These are phyloP conservation scores for Drosophila atripex DNA, from an alignment of 2,888 invertebrate species.

Conservation along the genomic window DNA sequence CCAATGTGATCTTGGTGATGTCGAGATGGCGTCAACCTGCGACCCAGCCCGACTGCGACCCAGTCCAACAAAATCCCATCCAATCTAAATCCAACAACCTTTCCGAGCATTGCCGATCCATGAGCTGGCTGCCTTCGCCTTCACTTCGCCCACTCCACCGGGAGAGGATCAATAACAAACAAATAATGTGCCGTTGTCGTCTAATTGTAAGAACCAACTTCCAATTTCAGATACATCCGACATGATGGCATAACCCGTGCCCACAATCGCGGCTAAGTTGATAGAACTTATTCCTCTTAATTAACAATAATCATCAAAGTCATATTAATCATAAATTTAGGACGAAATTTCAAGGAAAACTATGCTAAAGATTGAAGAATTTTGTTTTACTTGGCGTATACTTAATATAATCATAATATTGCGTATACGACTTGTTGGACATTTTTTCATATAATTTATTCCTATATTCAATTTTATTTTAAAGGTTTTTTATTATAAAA, in stretches of 20 bases:
- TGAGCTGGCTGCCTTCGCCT: slow-evolving; percentile 17
- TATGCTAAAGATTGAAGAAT: no score
- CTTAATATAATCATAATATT: slow-evolving; percentile 1
- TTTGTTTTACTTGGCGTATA: slow-evolving; percentile 1
- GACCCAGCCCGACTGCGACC: slow-evolving; percentile 27
- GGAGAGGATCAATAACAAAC: slow-evolving; percentile 44
- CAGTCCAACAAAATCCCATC: slow-evolving; percentile 15
- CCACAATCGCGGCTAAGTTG: slow-evolving; percentile 4
- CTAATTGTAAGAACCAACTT: slow-evolving; percentile 74
- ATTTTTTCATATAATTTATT: background rate
- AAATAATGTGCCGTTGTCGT: slow-evolving; percentile 47
- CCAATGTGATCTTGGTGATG: slow-evolving; percentile 58
- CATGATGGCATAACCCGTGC: slow-evolving; percentile 53
- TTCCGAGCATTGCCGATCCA: background rate
- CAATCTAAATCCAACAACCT: slow-evolving; percentile 10
- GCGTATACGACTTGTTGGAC: background rate
- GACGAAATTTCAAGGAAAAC: background rate
- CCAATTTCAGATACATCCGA: slow-evolving; percentile 70
- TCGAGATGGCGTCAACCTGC: slow-evolving; percentile 61
- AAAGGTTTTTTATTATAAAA: background rate
- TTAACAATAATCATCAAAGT: no score
- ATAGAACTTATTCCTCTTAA: background rate
- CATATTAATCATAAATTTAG: no score
- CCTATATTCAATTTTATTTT: background rate
- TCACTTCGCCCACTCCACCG: slow-evolving; percentile 51